A percentile compares a stretch with the other conserved stretches of the same genome.
Conservation (phyloP, 2,797 vertebrate genomes). For the Lagorchestes hirsutus region DNA sequence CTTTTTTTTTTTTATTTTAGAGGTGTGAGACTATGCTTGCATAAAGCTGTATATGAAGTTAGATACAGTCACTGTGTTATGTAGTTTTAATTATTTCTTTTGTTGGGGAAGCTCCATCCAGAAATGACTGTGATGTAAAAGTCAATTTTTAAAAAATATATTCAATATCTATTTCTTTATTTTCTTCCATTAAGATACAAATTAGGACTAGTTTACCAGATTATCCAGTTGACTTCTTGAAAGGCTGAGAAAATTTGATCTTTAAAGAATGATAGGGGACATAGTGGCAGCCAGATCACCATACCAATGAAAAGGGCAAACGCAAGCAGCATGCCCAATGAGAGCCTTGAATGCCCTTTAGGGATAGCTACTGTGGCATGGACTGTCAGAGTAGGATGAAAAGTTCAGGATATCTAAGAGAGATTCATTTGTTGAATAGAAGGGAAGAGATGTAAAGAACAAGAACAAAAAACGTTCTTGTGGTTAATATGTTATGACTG, state of each 20-base stretch:
- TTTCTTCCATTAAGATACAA: not conserved
- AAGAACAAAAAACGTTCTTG: not conserved
- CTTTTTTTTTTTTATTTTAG: not conserved
- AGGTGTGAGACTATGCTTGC: not conserved
- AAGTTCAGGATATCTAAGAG: not conserved
- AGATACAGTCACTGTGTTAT: not conserved
- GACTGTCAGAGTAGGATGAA: not conserved
- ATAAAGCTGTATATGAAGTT: not conserved
- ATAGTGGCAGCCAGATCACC: not conserved
- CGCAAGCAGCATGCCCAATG: not conserved
- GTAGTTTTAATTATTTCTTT: not conserved
- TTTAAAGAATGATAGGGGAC: not conserved
- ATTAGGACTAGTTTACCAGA: not conserved
- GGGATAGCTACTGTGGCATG: accelerated
- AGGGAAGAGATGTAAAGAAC: not conserved
- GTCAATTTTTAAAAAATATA: not conserved
- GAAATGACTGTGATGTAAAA: not conserved
- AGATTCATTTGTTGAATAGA: not conserved
- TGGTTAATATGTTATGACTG: not conserved
- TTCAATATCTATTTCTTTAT: not conserved
- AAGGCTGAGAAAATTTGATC: not conserved
- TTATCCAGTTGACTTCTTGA: not conserved
- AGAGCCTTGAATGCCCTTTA: not conserved
- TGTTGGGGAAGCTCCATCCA: not conserved
- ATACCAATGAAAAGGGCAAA: not conserved